Evolutionary conservation across 1,140 invertebrate genomes (phyloP).

Genomic region (Pachypeltis micranthus): DNA sequence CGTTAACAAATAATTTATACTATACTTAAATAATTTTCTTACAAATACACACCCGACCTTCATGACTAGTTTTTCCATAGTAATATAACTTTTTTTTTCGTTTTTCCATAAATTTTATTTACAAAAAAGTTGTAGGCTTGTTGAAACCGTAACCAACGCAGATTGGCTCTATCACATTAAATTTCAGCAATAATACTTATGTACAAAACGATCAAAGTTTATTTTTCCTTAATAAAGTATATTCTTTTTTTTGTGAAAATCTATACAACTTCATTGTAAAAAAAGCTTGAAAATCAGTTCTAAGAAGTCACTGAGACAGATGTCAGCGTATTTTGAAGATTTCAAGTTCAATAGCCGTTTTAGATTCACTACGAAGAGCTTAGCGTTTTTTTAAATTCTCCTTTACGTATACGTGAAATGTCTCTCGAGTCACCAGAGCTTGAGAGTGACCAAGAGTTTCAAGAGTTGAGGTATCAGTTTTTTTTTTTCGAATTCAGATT

Average conservation of each 20-base stretch:
- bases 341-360: not conserved
- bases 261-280: not conserved
- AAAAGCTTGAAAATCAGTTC: conserved; percentile 9
- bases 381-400: not conserved
- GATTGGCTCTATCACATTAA: conserved; percentile 5
- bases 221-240: not conserved
- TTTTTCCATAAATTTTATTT: too few species aligned
- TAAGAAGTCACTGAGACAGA: conserved; percentile 4
- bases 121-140: conserved; percentile 2
- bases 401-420: conserved; percentile 4
- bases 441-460: not conserved
- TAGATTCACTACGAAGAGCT: not conserved
- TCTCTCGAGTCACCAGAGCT: not conserved
- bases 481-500: not conserved
- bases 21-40: too few species aligned
- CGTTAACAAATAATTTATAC: too few species aligned
- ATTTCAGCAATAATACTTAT: not conserved
- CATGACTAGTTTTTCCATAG: not conserved
- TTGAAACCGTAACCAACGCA: conserved; percentile 7
- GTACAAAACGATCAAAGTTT: too few species aligned
- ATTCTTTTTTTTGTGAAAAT: conserved; percentile 1
- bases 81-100: not conserved
- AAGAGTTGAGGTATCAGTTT: not conserved
- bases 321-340: not conserved
- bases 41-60: conserved; percentile 1